Evolutionary conservation across 92 coral and sea anemone species (phyloP), one percentile per base, ranked within the genome.

Genomic region (Palythoa grandis): DNA sequence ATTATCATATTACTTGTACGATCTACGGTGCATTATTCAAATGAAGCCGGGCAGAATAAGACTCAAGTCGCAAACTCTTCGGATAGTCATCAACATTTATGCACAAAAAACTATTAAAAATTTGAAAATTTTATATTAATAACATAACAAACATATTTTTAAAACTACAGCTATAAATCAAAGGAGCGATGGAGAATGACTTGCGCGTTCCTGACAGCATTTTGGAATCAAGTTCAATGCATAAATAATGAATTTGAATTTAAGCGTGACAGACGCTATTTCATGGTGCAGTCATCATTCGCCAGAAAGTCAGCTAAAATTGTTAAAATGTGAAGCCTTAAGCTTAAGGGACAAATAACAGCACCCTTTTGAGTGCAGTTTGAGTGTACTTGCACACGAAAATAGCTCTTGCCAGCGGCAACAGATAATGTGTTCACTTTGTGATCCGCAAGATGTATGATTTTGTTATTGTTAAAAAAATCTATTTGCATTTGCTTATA

Each of bases 201-300:
- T 2, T 76, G 11, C 39, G 11, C 2, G 68, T 25, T 5, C 1
- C 20, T 25, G 40, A 52, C 71, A 60, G 38, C 38, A 7, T 78
- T 78, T 78, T 78, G n/a, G 37, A 48, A 38, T 5, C 35, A 35
- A 2, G 35, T 29, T 79, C 61, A 38, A 25, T 20, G 57, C 60
- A 80, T 80, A 48, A 80, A 80, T 80, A 66, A 80, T 80, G 63
- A 40, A 80, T 48, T 69, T 69, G 11, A 11, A 69, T 7, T 19
- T 22, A 14, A 80, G 73, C 74, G 85, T 80, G 74, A 80, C 73
- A 53, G 43, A 69, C 73, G 73, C 48, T 40, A 40, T 7, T 43
- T 43, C 50, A 23, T 10, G 24, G 23, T 20, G 2, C 7, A 73
- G 22, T n/a, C 25, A 47, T 15, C 3, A 12, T 11, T 14, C 43